Evolutionary conservation across 2,113 vertebrate species (phyloP).

Genomic region (Calidris pygmaea): DNA sequence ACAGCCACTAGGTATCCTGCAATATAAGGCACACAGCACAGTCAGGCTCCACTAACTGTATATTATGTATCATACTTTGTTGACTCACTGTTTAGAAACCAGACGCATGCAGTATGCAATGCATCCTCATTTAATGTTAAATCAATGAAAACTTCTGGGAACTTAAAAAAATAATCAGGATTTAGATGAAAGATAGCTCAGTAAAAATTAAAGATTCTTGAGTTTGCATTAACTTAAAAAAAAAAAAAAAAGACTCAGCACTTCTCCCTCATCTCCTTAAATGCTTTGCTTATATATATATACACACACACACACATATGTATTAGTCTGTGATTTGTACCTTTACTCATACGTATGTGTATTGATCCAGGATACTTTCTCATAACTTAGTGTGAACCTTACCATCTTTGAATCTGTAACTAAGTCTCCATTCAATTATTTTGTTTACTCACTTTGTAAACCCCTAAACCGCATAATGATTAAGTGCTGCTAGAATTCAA

Average conservation of each 20-base stretch:
- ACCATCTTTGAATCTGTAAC: no score
- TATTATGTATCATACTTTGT: fast-evolving
- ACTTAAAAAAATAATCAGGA: background rate
- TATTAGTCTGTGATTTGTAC: no score
- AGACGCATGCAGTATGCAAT: background rate
- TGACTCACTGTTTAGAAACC: background rate
- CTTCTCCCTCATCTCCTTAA: background rate
- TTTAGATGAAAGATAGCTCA: background rate
- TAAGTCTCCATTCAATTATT: no score
- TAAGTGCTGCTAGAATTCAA: no score
- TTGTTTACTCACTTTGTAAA: no score
- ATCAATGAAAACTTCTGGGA: background rate
- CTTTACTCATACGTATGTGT: no score
- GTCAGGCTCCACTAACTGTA: background rate
- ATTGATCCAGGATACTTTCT: no score
- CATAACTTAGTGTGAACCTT: no score
- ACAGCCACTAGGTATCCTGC: background rate
- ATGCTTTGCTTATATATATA: no score
- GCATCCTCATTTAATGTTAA: background rate
- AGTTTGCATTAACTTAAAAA: background rate
- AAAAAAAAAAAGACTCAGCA: background rate
- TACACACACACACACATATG: no score
- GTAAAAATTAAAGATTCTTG: background rate
- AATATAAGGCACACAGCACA: background rate
- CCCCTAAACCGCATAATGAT: no score